These are phyloP conservation scores for Isaurus tuberculatus DNA, from an alignment of 92 coral and sea anemone genomes.

Conservation along the genomic window DNA sequence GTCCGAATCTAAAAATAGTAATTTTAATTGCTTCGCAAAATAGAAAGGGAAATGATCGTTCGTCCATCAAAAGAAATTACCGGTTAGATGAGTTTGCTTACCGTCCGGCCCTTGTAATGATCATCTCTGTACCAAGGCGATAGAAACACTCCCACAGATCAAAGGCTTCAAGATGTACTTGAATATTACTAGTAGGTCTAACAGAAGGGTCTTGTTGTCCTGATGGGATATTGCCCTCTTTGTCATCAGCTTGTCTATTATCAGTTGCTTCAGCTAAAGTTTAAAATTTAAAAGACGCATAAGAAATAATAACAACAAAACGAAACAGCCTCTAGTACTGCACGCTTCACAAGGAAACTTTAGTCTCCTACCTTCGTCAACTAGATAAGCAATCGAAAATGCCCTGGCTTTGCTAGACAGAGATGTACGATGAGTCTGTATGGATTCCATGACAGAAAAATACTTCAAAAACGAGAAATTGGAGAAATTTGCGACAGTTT, in stretches of 20 bases:
- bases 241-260: conserved; percentile 76
- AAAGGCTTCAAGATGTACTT: conserved; percentile 74
- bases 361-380: conserved; percentile 69
- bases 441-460: conserved; percentile 48
- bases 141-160: conserved; percentile 94
- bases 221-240: conserved; percentile 55
- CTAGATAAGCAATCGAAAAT: conserved; percentile 88
- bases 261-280: conserved; percentile 57
- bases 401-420: conserved; percentile 73
- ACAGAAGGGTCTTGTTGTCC: conserved; percentile 48
- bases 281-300: conserved; percentile 33
- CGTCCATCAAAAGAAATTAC: not conserved
- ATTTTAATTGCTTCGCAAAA: not conserved
- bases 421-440: conserved; percentile 48
- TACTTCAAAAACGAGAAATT: too few species aligned
- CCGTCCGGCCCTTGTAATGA: conserved; percentile 91
- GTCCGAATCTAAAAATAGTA: not conserved
- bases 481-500: not conserved
- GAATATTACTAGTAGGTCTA: conserved; percentile 36
- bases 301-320: conserved; percentile 22
- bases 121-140: conserved; percentile 93
- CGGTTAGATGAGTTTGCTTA: conserved; percentile 33
- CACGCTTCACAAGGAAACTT: not conserved
- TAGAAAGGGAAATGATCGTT: not conserved
- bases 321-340: not conserved